Conservation (phyloP, 1,140 invertebrate species). For the Dermatophagoides farinae region DNA sequence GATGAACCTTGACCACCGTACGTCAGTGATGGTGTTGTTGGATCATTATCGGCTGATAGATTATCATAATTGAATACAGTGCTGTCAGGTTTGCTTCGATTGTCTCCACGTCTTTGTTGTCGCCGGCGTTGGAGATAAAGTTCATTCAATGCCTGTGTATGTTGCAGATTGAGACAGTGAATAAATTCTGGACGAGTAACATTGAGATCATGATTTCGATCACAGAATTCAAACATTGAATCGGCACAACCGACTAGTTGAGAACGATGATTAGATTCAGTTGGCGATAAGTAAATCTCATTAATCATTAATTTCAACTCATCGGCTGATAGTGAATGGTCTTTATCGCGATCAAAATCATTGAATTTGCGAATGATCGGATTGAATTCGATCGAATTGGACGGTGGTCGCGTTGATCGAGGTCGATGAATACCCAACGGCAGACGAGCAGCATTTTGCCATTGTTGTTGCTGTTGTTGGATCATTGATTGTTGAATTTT, state of each 20-base stretch:
- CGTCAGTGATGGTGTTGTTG: neutral
- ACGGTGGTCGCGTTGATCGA: no score
- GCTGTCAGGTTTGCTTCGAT: neutral
- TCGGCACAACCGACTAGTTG: neutral
- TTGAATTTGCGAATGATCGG: no score
- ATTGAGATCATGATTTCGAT: neutral
- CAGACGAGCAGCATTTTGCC: no score
- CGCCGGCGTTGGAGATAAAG: neutral
- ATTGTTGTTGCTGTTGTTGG: no score
- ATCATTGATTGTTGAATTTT: no score
- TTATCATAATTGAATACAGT: neutral
- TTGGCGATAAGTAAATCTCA: no score
- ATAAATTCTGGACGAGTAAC: neutral
- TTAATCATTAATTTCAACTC: no score
- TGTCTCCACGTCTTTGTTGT: neutral
- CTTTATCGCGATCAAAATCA: no score
- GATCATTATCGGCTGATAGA: neutral
- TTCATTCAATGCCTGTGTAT: neutral
- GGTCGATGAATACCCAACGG: no score
- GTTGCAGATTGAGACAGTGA: neutral
- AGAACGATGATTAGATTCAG: no score
- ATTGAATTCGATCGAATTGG: no score
- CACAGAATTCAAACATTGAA: neutral
- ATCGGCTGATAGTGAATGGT: no score
- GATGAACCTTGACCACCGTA: neutral